Percentiles rank a stretch among this genome's conserved stretches.
Conservation (phyloP, 2,888 invertebrate genomes). For the Ganaspis brasiliensis region DNA sequence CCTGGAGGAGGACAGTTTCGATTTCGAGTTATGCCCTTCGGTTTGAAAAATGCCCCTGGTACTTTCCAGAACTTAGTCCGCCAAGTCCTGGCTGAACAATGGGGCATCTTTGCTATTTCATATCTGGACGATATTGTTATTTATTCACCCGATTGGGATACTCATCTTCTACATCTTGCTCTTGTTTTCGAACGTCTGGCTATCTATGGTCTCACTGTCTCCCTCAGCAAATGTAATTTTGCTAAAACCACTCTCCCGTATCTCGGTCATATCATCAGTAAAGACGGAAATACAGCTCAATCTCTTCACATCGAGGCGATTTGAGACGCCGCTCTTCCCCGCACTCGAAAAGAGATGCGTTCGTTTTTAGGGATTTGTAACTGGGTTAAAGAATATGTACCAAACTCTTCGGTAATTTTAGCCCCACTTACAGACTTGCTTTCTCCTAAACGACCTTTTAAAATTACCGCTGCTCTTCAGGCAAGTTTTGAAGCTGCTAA, state of each 20-base stretch:
- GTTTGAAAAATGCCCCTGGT: too few relatives aligned
- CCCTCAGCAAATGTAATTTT: constrained; percentile 58
- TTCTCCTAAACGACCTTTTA: neutral
- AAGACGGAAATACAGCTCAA: constrained; percentile 9
- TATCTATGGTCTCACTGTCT: neutral
- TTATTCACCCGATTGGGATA: too few relatives aligned
- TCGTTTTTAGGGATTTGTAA: neutral
- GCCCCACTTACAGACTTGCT: constrained; percentile 48
- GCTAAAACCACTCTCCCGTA: constrained; percentile 57
- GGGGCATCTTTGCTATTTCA: too few relatives aligned
- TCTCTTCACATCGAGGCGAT: neutral
- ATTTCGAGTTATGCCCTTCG: too few relatives aligned
- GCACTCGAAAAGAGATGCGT: neutral
- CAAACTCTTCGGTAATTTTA: constrained; percentile 1
- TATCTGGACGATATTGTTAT: too few relatives aligned
- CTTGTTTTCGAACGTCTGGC: neutral
- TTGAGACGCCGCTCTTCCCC: neutral
- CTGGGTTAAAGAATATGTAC: neutral
- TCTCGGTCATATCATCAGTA: constrained; percentile 60
- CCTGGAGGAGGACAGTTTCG: constrained; percentile 5
- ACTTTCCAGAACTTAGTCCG: too few relatives aligned
- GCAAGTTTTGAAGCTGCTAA: constrained; percentile 4
- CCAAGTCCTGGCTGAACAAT: too few relatives aligned
- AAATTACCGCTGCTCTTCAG: constrained; percentile 1
- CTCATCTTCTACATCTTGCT: too few relatives aligned